phyloP scores from a whole-genome alignment of 2,888 invertebrate genomes.

The Drosophila atripex region DNA sequence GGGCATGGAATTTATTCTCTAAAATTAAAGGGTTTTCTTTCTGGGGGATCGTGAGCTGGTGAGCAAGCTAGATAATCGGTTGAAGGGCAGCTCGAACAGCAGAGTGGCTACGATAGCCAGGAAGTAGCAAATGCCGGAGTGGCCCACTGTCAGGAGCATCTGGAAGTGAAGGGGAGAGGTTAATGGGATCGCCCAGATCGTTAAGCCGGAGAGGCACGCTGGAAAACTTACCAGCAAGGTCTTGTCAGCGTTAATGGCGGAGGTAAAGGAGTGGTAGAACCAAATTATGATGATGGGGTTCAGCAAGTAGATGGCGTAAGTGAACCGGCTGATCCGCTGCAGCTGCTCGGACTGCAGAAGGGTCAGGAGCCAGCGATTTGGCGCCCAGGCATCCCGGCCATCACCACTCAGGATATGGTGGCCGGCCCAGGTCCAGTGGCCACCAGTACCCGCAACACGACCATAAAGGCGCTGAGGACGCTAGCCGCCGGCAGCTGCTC shows the following conservation, averaged over 20 bases:
- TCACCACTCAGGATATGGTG: slow-evolving; percentile 35
- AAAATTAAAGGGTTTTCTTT: background rate
- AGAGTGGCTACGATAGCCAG: slow-evolving; percentile 37
- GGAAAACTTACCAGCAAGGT: slow-evolving; percentile 32
- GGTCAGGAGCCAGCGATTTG: slow-evolving; percentile 28
- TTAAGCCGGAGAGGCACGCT: no score
- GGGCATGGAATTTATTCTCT: background rate
- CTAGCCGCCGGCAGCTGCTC: background rate
- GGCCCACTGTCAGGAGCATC: slow-evolving; percentile 27
- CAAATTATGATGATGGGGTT: slow-evolving; percentile 48
- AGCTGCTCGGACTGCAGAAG: slow-evolving; percentile 29
- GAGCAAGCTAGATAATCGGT: slow-evolving; percentile 28
- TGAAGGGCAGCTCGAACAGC: slow-evolving; percentile 50
- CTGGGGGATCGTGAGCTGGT: background rate
- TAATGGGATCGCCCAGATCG: background rate
- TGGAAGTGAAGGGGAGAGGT: slow-evolving; percentile 20
- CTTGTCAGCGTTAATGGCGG: slow-evolving; percentile 28
- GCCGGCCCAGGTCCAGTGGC: background rate
- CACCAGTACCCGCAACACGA: slow-evolving; percentile 3
- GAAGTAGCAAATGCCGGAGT: slow-evolving; percentile 13
- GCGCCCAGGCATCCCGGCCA: background rate
- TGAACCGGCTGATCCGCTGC: slow-evolving; percentile 46
- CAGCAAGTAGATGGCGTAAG: slow-evolving; percentile 48
- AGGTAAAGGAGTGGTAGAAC: slow-evolving; percentile 29
- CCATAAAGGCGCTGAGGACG: background rate